These are phyloP conservation scores for Rhingia rostrata DNA, from an alignment of 2,888 invertebrate species.

Conservation along the genomic window DNA sequence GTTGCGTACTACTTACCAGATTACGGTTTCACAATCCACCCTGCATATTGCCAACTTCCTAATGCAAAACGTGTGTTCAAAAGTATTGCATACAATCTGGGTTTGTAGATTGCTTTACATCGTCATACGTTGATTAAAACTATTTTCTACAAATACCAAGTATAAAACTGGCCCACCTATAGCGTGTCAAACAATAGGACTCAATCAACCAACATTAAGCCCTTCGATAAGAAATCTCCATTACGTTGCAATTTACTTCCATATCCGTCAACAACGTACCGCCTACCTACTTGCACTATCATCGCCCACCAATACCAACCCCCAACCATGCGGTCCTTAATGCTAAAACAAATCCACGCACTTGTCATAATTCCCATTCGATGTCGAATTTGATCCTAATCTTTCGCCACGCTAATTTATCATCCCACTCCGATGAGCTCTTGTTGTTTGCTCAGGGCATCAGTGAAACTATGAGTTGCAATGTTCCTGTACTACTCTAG, in stretches of 20 bases:
- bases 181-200: conserved; percentile 42
- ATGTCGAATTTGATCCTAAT: conserved; percentile 68
- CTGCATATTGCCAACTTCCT: too few relatives aligned
- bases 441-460: conserved; percentile 58
- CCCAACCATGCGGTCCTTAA: conserved; percentile 60
- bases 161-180: conserved; percentile 38
- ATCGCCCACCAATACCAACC: conserved; percentile 31
- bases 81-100: too few relatives aligned
- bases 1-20: too few relatives aligned
- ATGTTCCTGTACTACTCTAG: background rate
- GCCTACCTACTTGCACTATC: conserved; percentile 55
- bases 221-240: conserved; percentile 59
- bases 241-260: conserved; percentile 54
- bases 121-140: too few relatives aligned
- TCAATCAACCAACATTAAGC: conserved; percentile 62
- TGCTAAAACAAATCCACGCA: conserved; percentile 72
- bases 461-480: conserved; percentile 12
- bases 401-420: conserved; percentile 73
- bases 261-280: conserved; percentile 42
- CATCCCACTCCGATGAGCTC: conserved; percentile 47
- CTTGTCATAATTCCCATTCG: conserved; percentile 73
- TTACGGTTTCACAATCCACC: too few relatives aligned
- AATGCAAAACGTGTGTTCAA: background rate
- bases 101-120: too few relatives aligned
- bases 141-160: too few relatives aligned